Conservation (phyloP, 2,797 vertebrate genomes). For the Monodelphis domestica region DNA sequence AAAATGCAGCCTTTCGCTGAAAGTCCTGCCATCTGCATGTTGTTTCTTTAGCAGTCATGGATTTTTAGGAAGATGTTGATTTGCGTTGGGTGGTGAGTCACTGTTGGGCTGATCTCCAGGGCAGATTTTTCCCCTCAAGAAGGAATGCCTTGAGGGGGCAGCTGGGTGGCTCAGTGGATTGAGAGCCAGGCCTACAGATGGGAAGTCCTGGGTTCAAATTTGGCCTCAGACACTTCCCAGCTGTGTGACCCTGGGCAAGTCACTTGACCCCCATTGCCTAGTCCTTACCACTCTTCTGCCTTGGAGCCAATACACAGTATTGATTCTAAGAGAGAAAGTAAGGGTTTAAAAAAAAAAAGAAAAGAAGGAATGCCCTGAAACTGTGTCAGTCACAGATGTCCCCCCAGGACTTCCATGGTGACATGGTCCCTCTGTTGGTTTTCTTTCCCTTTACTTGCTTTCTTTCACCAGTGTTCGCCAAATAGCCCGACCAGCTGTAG, state of each 20-base stretch:
- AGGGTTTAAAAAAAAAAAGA: too few species aligned
- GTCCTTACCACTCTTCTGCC: too few species aligned
- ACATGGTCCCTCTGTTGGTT: constrained; percentile 14
- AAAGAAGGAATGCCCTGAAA: too few species aligned
- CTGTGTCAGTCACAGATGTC: constrained; percentile 58
- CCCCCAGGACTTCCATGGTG: constrained; percentile 56
- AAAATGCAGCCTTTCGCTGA: constrained; percentile 36
- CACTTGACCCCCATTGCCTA: too few species aligned
- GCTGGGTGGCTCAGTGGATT: too few species aligned
- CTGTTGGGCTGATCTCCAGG: constrained; percentile 63
- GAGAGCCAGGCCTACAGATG: too few species aligned
- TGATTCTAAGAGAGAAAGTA: too few species aligned
- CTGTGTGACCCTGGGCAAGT: too few species aligned
- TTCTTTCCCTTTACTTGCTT: constrained; percentile 54
- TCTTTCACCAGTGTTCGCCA: constrained; percentile 45
- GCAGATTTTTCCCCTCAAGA: constrained; percentile 46
- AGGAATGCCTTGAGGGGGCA: too few species aligned
- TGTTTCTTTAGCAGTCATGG: constrained; percentile 30
- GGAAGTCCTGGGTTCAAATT: too few species aligned
- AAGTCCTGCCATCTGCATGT: not conserved
- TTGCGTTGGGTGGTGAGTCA: constrained; percentile 11
- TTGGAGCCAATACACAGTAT: too few species aligned
- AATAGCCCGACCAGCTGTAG: constrained; percentile 6
- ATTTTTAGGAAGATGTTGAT: constrained; percentile 10
- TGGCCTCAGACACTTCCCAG: too few species aligned